These are phyloP conservation scores for Chaetodon trifascialis DNA, from an alignment of 2,113 vertebrate species.

Conservation along the genomic window DNA sequence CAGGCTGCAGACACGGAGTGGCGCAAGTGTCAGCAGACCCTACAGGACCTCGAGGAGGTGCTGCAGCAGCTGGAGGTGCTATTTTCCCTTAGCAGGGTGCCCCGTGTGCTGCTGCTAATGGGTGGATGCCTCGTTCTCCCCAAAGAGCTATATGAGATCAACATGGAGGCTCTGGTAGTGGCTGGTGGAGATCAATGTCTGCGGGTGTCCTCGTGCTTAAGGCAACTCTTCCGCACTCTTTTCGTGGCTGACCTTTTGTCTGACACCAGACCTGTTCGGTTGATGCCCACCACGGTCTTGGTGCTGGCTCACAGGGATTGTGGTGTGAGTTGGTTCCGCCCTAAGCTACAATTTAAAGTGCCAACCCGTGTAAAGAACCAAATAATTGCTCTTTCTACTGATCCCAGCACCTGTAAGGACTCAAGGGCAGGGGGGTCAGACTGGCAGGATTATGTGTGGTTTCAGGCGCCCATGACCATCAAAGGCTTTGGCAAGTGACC, in stretches of 20 bases:
- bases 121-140: constrained; percentile 90
- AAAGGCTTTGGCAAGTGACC: constrained; percentile 90
- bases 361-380: constrained; percentile 88
- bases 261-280: constrained; percentile 86
- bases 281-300: constrained; percentile 88
- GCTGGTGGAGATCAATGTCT: constrained; percentile 83
- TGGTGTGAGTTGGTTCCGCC: constrained; percentile 92
- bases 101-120: constrained; percentile 92
- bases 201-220: constrained; percentile 86
- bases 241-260: constrained; percentile 93
- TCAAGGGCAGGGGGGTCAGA: constrained; percentile 31
- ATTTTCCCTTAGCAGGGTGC: constrained; percentile 91
- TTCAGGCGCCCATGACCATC: constrained; percentile 91
- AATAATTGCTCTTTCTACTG: constrained; percentile 87
- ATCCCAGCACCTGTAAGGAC: constrained; percentile 42
- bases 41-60: constrained; percentile 90
- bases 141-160: constrained; percentile 94
- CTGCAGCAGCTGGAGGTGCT: constrained; percentile 89
- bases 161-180: constrained; percentile 88
- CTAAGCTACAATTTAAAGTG: constrained; percentile 92
- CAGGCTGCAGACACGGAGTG: constrained; percentile 67
- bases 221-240: constrained; percentile 92
- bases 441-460: constrained; percentile 93
- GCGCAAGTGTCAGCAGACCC: constrained; percentile 88
- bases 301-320: constrained; percentile 91